Percentiles rank a stretch among this genome's conserved stretches.
phyloP scores from a whole-genome alignment of 2,888 invertebrate species.

The Nomada ruficornis region DNA sequence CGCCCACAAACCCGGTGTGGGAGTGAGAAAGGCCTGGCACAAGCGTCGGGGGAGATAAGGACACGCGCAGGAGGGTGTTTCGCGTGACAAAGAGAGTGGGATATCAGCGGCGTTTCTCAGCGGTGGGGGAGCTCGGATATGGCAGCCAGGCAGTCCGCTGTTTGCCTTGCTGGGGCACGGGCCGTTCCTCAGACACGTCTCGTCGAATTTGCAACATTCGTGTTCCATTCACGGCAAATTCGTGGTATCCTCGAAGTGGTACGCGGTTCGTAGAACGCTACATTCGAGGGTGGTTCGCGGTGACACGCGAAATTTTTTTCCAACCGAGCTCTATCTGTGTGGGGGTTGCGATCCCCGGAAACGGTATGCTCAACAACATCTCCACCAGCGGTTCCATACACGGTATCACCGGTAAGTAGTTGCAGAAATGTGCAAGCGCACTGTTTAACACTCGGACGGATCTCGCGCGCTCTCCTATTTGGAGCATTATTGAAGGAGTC shows the following conservation, averaged over 20 bases:
- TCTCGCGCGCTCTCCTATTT: neutral
- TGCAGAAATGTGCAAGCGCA: neutral
- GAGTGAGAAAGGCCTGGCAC: slow-evolving; percentile 54
- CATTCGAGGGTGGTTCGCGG: slow-evolving; percentile 55
- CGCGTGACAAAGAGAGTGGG: slow-evolving; percentile 48
- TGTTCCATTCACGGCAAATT: slow-evolving; percentile 8
- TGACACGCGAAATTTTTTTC: slow-evolving; percentile 66
- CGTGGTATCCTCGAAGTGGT: neutral
- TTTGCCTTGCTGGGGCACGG: slow-evolving; percentile 83
- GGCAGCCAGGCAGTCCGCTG: slow-evolving; percentile 83
- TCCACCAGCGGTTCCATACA: slow-evolving; percentile 83
- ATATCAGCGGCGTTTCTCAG: slow-evolving; percentile 48
- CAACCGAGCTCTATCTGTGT: slow-evolving; percentile 61
- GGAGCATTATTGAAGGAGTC: neutral
- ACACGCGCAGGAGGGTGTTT: slow-evolving; percentile 40
- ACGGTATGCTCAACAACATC: slow-evolving; percentile 84
- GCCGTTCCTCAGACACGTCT: slow-evolving; percentile 73
- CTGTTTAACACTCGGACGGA: neutral
- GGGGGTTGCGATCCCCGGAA: slow-evolving; percentile 81
- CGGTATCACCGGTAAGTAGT: slow-evolving; percentile 82
- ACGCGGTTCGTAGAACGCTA: neutral
- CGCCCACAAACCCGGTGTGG: slow-evolving; percentile 77
- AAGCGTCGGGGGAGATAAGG: slow-evolving; percentile 36
- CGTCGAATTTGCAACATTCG: slow-evolving; percentile 28
- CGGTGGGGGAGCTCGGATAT: slow-evolving; percentile 82